Conservation (phyloP, 1,140 invertebrate genomes). For the Medauroidea extradentata region DNA sequence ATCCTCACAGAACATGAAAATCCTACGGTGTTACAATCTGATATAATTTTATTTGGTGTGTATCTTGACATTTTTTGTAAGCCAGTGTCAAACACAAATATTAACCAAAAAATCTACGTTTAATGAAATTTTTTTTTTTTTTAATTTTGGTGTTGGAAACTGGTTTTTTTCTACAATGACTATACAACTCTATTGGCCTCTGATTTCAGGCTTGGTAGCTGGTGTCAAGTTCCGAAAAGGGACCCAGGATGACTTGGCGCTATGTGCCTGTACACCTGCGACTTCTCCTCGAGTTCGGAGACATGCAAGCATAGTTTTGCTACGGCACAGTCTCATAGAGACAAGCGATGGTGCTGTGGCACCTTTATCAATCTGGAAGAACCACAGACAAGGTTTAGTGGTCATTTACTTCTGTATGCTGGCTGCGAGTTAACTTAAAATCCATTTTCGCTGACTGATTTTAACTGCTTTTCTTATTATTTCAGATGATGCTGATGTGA, state of each 20-base stretch:
- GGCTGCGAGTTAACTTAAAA: no score
- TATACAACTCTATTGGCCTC: slow-evolving; percentile 10
- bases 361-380: no score
- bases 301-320: slow-evolving; percentile 29
- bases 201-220: slow-evolving; percentile 18
- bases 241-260: slow-evolving; percentile 27
- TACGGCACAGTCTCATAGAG: slow-evolving; percentile 24
- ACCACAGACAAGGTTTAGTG: no score
- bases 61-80: background rate
- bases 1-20: no score
- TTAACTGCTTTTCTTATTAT: no score
- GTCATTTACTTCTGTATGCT: no score
- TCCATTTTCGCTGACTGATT: no score
- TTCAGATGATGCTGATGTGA: no score
- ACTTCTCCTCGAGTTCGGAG: slow-evolving; percentile 27
- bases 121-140: background rate
- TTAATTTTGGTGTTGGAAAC: background rate
- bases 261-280: slow-evolving; percentile 18
- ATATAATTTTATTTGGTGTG: no score
- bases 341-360: background rate
- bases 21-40: no score
- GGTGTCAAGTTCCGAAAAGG: slow-evolving; percentile 17
- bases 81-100: background rate
- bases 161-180: background rate
- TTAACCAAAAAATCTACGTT: background rate